Base-by-base conservation (phyloP, 2,113 vertebrate species). In the Melanerpes formicivorus region DNA sequence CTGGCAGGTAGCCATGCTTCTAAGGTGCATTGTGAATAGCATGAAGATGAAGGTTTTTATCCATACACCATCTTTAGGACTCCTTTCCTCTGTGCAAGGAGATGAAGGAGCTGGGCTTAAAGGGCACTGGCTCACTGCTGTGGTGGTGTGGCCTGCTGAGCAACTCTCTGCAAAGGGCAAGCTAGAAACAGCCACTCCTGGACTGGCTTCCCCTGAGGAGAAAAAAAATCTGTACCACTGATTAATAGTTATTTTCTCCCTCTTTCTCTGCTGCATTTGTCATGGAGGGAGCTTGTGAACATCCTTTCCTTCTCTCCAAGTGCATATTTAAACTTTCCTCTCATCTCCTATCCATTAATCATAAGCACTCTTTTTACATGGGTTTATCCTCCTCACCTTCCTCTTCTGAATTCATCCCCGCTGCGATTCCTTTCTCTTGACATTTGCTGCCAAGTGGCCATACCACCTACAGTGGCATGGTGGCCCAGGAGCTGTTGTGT, bases 1-100 rank as follows among this genome's bases (percentile, higher is more conserved):
- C 80, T 96, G 96, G 95, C 95, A 93, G 95, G 89, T 94, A 86
- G 94, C 89, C 90, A 60, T 54, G 84, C 56, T 82, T 90, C 54
- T 30, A 77, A 94, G 94, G 90, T 93, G 71, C 2, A 0, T 69
- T 80, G 59, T 91, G 93, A 91, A 75, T 87, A 94, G 89, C 44
- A 27, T 4, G 66, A 73, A 69, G 70, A 82, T 71, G 92, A 95
- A 93, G 75, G 65, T 27, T 93, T 96, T 97, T 85, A 90, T 80
- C 88, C 73, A 44, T 79, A 42, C 11, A 12, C 56, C 84, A 79
- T 70, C 73, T 79, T 79, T 76, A 80, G n/a, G 42, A 80, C 26
- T 89, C 46, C 79, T 76, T 85, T 72, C 62, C 17, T 15, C 58
- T 13, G 23, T 79, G 18, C 1, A 23, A 64, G 52, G 70, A 92